phyloP scores from a whole-genome alignment of 2,888 invertebrate species.

The Drosophila paramelanica region DNA sequence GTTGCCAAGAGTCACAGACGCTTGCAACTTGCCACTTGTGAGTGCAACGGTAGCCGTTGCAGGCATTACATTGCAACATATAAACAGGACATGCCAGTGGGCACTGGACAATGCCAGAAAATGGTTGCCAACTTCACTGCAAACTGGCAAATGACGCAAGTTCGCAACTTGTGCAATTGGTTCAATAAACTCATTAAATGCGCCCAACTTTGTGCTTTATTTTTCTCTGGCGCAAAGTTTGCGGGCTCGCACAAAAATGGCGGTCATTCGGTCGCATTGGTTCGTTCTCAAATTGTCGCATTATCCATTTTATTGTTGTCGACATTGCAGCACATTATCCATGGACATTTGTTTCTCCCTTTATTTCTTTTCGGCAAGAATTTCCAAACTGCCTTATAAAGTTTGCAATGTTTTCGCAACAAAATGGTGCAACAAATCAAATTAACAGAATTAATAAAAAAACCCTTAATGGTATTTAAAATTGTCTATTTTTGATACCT shows the following conservation, averaged over 20 bases:
- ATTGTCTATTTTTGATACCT: background rate
- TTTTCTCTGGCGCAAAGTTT: slow-evolving; percentile 41
- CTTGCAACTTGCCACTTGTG: slow-evolving; percentile 22
- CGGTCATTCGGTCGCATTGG: slow-evolving; percentile 69
- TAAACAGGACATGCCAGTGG: slow-evolving; percentile 45
- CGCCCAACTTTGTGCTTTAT: slow-evolving; percentile 56
- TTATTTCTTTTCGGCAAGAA: slow-evolving; percentile 14
- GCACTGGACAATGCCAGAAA: slow-evolving; percentile 35
- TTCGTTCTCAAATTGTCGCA: slow-evolving; percentile 76
- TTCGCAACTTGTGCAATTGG: slow-evolving; percentile 73
- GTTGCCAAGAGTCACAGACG: slow-evolving; percentile 46
- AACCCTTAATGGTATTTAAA: background rate
- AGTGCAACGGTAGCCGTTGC: slow-evolving; percentile 34
- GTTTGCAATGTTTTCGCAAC: slow-evolving; percentile 16
- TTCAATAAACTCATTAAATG: slow-evolving; percentile 80
- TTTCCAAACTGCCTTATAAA: slow-evolving; percentile 21
- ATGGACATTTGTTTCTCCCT: slow-evolving; percentile 26
- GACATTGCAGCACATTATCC: slow-evolving; percentile 69
- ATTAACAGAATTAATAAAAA: background rate
- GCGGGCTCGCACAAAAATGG: slow-evolving; percentile 46
- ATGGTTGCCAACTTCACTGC: slow-evolving; percentile 42
- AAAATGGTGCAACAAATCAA: background rate
- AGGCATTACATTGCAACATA: slow-evolving; percentile 18
- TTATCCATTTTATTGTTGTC: slow-evolving; percentile 76
- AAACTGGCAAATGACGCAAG: slow-evolving; percentile 60